Evolutionary conservation across 2,888 invertebrate species (phyloP).

Genomic region (Steinernema hermaphroditum): DNA sequence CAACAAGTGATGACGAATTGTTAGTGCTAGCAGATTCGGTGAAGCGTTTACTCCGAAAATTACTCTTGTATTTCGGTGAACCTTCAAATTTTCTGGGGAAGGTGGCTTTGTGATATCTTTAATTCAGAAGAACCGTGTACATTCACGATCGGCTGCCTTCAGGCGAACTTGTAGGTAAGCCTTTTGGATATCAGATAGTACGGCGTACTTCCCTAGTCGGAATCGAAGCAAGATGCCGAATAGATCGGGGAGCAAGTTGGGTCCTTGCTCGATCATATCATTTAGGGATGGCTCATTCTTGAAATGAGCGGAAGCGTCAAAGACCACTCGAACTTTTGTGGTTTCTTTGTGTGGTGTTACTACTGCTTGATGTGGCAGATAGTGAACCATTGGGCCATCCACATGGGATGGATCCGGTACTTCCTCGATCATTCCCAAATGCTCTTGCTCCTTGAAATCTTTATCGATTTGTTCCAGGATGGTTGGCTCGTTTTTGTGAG

Average conservation of each 20-base stretch:
- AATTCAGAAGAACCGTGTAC: slow-evolving; percentile 38
- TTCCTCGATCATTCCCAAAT: slow-evolving; percentile 42
- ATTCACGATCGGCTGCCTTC: slow-evolving; percentile 41
- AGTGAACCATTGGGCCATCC: slow-evolving; percentile 22
- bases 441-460: slow-evolving; percentile 42
- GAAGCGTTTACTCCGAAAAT: slow-evolving; percentile 43
- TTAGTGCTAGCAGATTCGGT: slow-evolving; percentile 36
- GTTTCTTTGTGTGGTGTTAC: slow-evolving; percentile 38
- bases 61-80: slow-evolving; percentile 40
- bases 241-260: slow-evolving; percentile 38
- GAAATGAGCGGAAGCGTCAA: slow-evolving; percentile 38
- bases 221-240: slow-evolving; percentile 40
- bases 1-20: slow-evolving; percentile 28
- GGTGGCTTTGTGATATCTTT: slow-evolving; percentile 35
- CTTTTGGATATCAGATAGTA: slow-evolving; percentile 44
- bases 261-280: slow-evolving; percentile 39
- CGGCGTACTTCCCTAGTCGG: slow-evolving; percentile 26
- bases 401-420: slow-evolving; percentile 18
- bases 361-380: slow-evolving; percentile 44
- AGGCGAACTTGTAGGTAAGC: slow-evolving; percentile 43
- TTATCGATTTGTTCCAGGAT: slow-evolving; percentile 37
- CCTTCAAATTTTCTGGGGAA: slow-evolving; percentile 34
- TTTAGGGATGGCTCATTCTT: slow-evolving; percentile 37
- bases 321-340: slow-evolving; percentile 40
- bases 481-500: background rate